Evolutionary conservation across 2,113 vertebrate species (phyloP).

Genomic region (Paramormyrops kingsleyae): DNA sequence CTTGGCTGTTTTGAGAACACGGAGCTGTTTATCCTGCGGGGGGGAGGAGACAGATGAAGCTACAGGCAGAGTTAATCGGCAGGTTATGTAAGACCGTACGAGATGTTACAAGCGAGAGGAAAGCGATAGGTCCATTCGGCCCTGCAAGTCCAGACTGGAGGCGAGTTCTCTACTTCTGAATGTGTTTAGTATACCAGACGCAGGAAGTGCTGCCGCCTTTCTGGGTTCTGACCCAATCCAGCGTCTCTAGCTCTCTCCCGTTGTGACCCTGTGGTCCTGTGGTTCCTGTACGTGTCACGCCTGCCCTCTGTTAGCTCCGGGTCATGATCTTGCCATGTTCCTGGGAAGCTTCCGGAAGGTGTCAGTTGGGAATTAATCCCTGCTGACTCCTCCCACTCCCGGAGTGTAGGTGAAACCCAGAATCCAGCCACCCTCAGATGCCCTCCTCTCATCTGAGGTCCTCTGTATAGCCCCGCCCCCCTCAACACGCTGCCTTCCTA

Average conservation of each 20-base stretch:
- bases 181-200: neutral
- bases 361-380: neutral
- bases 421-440: neutral
- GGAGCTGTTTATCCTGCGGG: neutral
- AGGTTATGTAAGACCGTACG: neutral
- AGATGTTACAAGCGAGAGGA: neutral
- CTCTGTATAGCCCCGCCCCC: neutral
- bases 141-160: neutral
- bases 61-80: neutral
- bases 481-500: neutral
- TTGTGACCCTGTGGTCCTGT: neutral
- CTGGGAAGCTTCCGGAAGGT: neutral
- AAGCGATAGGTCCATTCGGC: neutral
- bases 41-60: neutral
- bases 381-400: neutral
- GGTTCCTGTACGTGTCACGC: neutral
- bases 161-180: neutral
- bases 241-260: neutral
- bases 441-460: neutral
- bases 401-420: neutral
- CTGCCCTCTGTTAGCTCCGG: neutral
- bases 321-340: neutral
- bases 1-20: neutral
- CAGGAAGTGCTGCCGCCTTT: neutral
- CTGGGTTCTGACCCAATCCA: neutral